Conservation (phyloP, 2,888 invertebrate genomes). For the Hemicrepidius hirtus region DNA sequence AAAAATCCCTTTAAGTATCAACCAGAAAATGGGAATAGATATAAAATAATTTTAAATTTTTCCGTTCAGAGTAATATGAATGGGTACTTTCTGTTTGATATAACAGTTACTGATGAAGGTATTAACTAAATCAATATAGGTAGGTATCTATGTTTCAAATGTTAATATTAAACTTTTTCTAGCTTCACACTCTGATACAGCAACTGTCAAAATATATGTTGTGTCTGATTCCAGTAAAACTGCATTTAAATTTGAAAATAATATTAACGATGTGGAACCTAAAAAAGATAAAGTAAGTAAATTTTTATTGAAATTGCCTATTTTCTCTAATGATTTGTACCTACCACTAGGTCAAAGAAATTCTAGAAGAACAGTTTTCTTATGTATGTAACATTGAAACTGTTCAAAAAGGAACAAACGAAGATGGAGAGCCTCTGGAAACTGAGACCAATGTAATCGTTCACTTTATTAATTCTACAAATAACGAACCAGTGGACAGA, state of each 20-base stretch:
- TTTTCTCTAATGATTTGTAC: background rate
- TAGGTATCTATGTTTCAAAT: background rate
- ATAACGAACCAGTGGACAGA: slow-evolving; percentile 73
- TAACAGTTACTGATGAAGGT: slow-evolving; percentile 75
- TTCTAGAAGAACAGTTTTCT: slow-evolving; percentile 66
- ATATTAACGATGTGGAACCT: slow-evolving; percentile 69
- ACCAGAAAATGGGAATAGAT: background rate
- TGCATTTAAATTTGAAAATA: slow-evolving; percentile 75
- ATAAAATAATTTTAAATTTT: slow-evolving; percentile 72
- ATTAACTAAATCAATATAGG: slow-evolving; percentile 51
- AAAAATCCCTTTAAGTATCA: slow-evolving; percentile 69
- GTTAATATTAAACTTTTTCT: slow-evolving; percentile 12
- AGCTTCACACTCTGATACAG: slow-evolving; percentile 65
- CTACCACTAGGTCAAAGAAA: slow-evolving; percentile 73
- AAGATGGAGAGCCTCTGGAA: slow-evolving; percentile 68
- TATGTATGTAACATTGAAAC: slow-evolving; percentile 78
- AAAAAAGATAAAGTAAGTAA: slow-evolving; percentile 73
- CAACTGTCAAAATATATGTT: slow-evolving; percentile 76
- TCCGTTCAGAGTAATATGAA: slow-evolving; percentile 74
- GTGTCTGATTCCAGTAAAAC: slow-evolving; percentile 76
- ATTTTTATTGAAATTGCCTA: background rate
- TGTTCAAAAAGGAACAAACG: slow-evolving; percentile 70
- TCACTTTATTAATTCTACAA: slow-evolving; percentile 74
- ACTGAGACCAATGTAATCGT: slow-evolving; percentile 74
- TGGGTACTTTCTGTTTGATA: slow-evolving; percentile 77